Base-by-base conservation (phyloP, 2,888 invertebrate genomes). In the Eledona agricola region DNA sequence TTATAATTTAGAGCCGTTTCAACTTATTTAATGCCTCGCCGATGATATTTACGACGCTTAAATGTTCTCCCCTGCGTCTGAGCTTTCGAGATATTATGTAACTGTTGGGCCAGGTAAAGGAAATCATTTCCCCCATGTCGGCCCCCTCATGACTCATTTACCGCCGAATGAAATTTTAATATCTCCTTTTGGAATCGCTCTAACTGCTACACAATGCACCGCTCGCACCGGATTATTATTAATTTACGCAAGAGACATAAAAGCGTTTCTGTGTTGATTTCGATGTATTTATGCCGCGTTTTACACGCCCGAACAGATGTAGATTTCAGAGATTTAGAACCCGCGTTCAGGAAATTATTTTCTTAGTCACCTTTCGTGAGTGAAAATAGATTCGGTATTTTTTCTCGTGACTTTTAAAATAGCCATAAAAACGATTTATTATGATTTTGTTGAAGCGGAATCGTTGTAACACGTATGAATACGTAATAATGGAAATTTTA, bases 201-300 rank as follows among this genome's bases (percentile, higher is more conserved):
- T 32, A 42, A 50, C 53, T 43, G 50, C 40, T 43, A 13, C 22
- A 50, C 52, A 51, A 40, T 47, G 45, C 37, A 55, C 29, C 43
- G 57, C 50, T 43, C 16, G 51, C 42, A 47, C 52, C 42, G 16
- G 42, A 20, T 51, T 43, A 45, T 58, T 60, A 58, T 60, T 60
- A 58, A 60, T 58, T 55, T 58, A 53, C 54, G 46, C 22, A 40
- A 37, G 54, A 35, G 7, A 53, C 50, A 53, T 56, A 58, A 60
- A 58, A 60, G 57, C 60, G 52, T 58, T 60, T 58, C 60, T 60
- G 38, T 60, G 58, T 60, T 57, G 58, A 54, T 51, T 45, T 51
- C 52, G 19, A 22, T 31, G 25, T 29, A 37, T 15, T 49, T 38
- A 49, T 22, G 25, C 38, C 32, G 19, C 15, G 11, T 28, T 40